These are phyloP conservation scores for Anastrepha ludens DNA, from an alignment of 1,140 invertebrate species.

Conservation along the genomic window DNA sequence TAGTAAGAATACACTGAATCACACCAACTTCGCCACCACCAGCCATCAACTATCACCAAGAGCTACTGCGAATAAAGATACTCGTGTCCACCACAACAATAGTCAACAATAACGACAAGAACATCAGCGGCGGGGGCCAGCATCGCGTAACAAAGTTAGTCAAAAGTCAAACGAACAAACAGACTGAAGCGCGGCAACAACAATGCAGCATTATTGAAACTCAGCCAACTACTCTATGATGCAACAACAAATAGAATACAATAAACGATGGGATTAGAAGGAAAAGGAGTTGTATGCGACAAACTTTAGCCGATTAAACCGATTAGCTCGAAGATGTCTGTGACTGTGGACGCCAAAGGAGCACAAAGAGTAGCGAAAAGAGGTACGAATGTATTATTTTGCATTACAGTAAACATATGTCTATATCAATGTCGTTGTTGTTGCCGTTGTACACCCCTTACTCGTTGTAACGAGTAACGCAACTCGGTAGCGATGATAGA, in stretches of 20 bases:
- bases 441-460: background rate
- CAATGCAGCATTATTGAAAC: background rate
- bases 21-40: too few species aligned
- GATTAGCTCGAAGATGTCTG: slow-evolving; percentile 36
- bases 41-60: too few species aligned
- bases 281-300: background rate
- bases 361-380: background rate
- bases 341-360: background rate
- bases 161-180: background rate
- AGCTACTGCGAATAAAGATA: too few species aligned
- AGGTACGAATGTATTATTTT: background rate
- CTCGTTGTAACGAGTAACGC: background rate
- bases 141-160: background rate
- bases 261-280: slow-evolving; percentile 1
- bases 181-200: background rate
- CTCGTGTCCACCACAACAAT: too few species aligned
- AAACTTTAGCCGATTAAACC: background rate
- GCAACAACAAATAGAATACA: background rate
- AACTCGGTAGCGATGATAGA: background rate
- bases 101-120: too few species aligned
- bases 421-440: background rate
- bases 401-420: background rate
- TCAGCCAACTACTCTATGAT: background rate
- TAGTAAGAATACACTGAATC: too few species aligned
- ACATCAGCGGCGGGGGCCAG: too few species aligned